Evolutionary conservation across 2,113 vertebrate genomes (phyloP).

Genomic region (Guaruba guarouba): DNA sequence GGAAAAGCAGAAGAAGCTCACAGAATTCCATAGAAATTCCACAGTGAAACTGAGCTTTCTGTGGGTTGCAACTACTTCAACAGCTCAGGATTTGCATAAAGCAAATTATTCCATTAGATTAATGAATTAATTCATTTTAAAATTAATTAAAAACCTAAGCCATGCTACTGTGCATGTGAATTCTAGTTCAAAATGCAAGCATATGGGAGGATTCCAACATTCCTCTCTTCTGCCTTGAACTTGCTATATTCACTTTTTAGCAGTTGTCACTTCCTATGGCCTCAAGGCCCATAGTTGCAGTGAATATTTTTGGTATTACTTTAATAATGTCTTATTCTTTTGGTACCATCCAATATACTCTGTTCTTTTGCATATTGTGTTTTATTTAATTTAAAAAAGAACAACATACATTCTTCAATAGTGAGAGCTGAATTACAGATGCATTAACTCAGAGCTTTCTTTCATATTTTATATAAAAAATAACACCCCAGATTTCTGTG

Average conservation of each 20-base stretch:
- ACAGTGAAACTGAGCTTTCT: background rate
- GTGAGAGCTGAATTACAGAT: conserved; percentile 45
- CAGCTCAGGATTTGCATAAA: background rate
- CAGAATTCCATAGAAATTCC: background rate
- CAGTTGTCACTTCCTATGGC: background rate
- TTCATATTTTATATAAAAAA: conserved; percentile 69
- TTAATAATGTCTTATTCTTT: conserved; percentile 11
- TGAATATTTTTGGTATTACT: conserved; percentile 6
- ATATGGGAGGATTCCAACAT: background rate
- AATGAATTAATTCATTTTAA: background rate
- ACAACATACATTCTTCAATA: conserved; percentile 54
- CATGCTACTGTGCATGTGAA: background rate
- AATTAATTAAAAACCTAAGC: background rate
- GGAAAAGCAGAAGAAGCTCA: background rate
- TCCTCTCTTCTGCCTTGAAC: background rate
- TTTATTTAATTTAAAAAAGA: conserved; percentile 45
- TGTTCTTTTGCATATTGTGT: background rate
- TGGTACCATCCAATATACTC: background rate
- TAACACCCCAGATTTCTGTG: conserved; percentile 65
- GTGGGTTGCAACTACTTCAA: background rate
- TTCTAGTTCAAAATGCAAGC: background rate
- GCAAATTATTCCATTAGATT: background rate
- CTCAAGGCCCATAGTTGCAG: background rate
- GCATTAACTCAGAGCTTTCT: conserved; percentile 60
- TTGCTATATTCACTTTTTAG: background rate